Base-by-base conservation (phyloP, 1,140 invertebrate genomes). In the Nasonia vitripennis region DNA sequence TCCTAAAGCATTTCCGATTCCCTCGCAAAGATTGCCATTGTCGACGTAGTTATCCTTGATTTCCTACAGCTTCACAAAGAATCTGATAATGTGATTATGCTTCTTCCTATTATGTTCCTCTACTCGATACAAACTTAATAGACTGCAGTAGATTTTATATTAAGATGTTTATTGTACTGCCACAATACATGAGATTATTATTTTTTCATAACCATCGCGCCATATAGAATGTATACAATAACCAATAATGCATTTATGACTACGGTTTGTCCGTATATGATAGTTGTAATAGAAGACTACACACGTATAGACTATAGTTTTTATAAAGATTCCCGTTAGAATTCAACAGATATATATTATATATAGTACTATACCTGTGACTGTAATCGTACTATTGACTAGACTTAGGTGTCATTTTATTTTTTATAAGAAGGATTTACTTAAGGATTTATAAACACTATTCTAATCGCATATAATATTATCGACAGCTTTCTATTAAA, bases 151-250 rank as follows among this genome's bases (percentile, higher is more conserved):
- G 34, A 73, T 14, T 11, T 73, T 81, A 17, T 7, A 37, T 37
- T 3, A 4, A 81, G 14, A 11, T 3, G 51, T 73, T 31, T 73
- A 73, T 81, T 34, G 7, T 67, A 62, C n/a, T 31, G 3, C 37
- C 55, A 68, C 62, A 70, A 68, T 80, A 67, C 6, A 62, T 27
- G 67, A 70, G 78, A 80, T 80, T 80, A 80, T 80, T 67, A 20
- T 78, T 78, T 67, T 62, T 62, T 62, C 17, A 62, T 37, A 68
- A 80, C 41, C n/a, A n/a, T 23, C 3, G 67, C 67, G 62, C 67
- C 67, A 80, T 80, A 80, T 48, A n/a, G 17, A 78, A 31, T 74
- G 23, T 74, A 41, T 74, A 62, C 4, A n/a, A 62, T 27, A 27
- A 62, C 55, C 20, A 62, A n/a, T 62, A 62, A 62, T 62, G 20